Evolutionary conservation across 2,113 vertebrate genomes (phyloP), one percentile per base, ranked within the genome.

Genomic region (Gracilinanus agilis): DNA sequence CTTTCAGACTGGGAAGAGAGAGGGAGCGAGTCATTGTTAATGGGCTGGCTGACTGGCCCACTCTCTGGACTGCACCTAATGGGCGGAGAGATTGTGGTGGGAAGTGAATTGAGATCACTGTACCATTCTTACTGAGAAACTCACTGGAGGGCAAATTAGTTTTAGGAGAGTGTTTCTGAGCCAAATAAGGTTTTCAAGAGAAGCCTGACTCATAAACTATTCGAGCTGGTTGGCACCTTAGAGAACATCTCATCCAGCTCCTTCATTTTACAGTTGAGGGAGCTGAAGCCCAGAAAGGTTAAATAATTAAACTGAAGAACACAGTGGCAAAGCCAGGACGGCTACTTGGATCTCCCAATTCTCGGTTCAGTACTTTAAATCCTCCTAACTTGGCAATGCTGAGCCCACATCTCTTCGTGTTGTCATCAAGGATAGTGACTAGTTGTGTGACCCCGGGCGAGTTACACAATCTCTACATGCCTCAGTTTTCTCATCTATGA

Each of bases 151-250:
- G 29, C 40, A 91, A 49, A 54, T 90, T 83, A 54, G n/a, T 19
- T 91, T 95, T 53, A 89, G 40, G 88, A 89, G 56, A 83, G 91
- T 19, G 53, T 90, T 83, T 95, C 21, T 88, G 90, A 90, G 49
- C 54, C 91, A 89, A 54, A 88, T 53, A 90, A 92, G 34, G 53
- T 58, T 96, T 90, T 56, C 2, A 54, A 5, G 58, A 91, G 24
- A 94, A 25, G 9, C 34, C 54, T 93, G 54, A 92, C 56, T 91
- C 54, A 67, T 40, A 55, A 40, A 88, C 54, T 91, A 49, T 55
- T 34, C 34, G 89, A 53, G 44, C 9, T 24, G 58, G 89, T 92
- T 95, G 6, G 44, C 44, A 55, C 13, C 7, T 58, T 93, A 88
- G 12, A 3, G 8, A 49, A 0, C 44, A 93, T 53, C 34, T 92